Evolutionary conservation across 37 sponge, comb jelly and placozoan genomes (phyloP), one percentile per base, ranked within the genome.

Genomic region (Beroe ovata): DNA sequence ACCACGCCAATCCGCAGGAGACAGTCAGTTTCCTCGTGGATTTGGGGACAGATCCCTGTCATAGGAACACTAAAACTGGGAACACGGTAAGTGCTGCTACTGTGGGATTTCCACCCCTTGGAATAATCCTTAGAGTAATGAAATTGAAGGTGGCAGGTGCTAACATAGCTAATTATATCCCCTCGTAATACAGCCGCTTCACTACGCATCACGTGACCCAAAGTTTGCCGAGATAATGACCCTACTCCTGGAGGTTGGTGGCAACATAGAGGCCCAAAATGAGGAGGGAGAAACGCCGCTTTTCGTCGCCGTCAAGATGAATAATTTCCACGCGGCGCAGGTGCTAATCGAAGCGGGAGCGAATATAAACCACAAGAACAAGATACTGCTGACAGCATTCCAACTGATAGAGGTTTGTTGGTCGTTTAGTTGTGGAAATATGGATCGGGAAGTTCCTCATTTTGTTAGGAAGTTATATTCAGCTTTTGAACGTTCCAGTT

Each of bases 241-340:
- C 23, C 38, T 77, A 4, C 47, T 77, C 1, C 41, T 77, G 23
- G 84, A 77, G 41, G 33, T 39, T 22, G 84, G 93, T 91, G 93
- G 90, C 18, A 90, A 95, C 11, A 88, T 92, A 19, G 71, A 93
- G 72, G 71, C 64, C 19, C 60, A 33, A 36, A 92, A 95, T 47
- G 88, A 26, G 0, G n/a, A 64, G n/a, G 64, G 64, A 0, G 71
- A 54, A 25, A 92, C 93, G 14, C 95, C 95, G 32, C 91, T 95
- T 60, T 92, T 92, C 58, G 21, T 36, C 40, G 93, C 92, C n/a
- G 93, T 93, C 59, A 81, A 91, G 63, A 39, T 35, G 16, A 91
- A 93, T 88, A 95, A 95, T 72, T 90, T 90, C 60, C 89, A 64
- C 63, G 89, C 91, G 23, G 95, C 95, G 19, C 90, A 64, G 35